Conservation (phyloP, 2,113 vertebrate species). For the Triplophysa siluroides region DNA sequence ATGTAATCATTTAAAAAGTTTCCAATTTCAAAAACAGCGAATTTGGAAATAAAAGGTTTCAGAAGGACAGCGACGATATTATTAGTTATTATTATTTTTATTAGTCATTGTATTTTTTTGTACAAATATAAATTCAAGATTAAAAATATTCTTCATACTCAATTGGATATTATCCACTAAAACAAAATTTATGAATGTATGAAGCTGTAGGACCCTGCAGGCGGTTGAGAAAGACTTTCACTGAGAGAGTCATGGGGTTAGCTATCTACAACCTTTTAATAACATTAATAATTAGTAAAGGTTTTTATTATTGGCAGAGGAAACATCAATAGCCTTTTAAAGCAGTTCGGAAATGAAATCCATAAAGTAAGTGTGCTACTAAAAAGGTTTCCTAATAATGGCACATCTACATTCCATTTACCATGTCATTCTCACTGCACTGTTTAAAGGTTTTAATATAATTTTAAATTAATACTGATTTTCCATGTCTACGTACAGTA, state of each 20-base stretch:
- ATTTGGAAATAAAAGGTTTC: too few species aligned
- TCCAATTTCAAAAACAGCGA: too few species aligned
- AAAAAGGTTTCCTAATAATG: slow-evolving; percentile 63
- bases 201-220: slow-evolving; percentile 2
- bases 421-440: background rate
- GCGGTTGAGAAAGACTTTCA: background rate
- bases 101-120: background rate
- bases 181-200: background rate
- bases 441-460: slow-evolving; percentile 22
- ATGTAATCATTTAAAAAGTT: too few species aligned
- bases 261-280: slow-evolving; percentile 80
- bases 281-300: slow-evolving; percentile 84
- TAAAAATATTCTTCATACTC: slow-evolving; percentile 1
- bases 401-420: slow-evolving; percentile 52
- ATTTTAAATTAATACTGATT: slow-evolving; percentile 21
- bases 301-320: slow-evolving; percentile 81
- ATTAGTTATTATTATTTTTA: too few species aligned
- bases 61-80: too few species aligned
- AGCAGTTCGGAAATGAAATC: slow-evolving; percentile 73
- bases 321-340: slow-evolving; percentile 78
- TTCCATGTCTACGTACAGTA: slow-evolving; percentile 1
- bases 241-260: slow-evolving; percentile 46
- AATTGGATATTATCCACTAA: slow-evolving; percentile 35
- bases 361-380: slow-evolving; percentile 78
- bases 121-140: background rate